Base-by-base conservation (phyloP, 2,113 vertebrate genomes). In the Scomber colias region DNA sequence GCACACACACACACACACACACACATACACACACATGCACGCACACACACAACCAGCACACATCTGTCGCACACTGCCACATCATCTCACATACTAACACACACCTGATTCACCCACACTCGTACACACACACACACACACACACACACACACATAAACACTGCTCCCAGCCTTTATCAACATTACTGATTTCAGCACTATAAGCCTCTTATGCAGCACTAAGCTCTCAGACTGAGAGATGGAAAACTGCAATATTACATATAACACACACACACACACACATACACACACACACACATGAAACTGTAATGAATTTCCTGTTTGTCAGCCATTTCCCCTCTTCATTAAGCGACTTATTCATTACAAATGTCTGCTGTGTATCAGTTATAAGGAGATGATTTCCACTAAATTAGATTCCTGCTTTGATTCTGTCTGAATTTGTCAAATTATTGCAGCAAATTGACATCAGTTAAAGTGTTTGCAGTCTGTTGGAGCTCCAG, bases 131-230 rank as follows among this genome's bases (percentile, higher is more conserved):
- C 82, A 56, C 54, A 44, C 56, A 55, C 51, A 45, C 56, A 69
- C 50, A 73, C 62, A 66, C 64, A n/a, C 48, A 56, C 30, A 72
- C 81, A 21, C 21, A 21, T 21, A 71, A 57, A 51, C 35, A 8
- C 64, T 48, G 71, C 76, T 48, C 66, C 59, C 75, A 66, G 53
- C 72, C 84, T 90, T 90, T 88, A 93, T 90, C 91, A 76, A 92
- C 92, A 89, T 92, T 71, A 82, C 91, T 89, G 91, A 92, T 92
- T 94, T 81, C 91, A 77, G 83, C 50, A 21, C 85, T 67, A 53
- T 95, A 95, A 95, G 94, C 94, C 85, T 92, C 93, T 95, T 95
- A 95, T 10, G 65, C 59, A 50, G 74, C 76, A 83, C 75, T 91
- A 93, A 95, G 94, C 93, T 92, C 89, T 93, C 80, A 49, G 86